Base-by-base conservation (phyloP, 2,113 vertebrate genomes). In the Scortum barcoo region DNA sequence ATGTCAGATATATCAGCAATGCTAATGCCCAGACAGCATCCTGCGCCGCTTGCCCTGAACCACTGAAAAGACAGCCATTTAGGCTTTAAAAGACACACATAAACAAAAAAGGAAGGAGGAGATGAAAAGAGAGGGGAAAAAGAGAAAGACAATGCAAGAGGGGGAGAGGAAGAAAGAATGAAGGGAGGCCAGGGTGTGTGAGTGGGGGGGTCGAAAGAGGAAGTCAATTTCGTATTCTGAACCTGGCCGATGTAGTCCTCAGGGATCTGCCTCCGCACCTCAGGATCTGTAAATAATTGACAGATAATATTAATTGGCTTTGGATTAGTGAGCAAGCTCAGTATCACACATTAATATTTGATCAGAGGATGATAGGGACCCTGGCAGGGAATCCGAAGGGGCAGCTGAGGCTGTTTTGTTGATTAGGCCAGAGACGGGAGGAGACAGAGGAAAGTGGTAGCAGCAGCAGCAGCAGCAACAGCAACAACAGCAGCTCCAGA, bases 271-370 rank as follows among this genome's bases (percentile, higher is more conserved):
- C 97, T 96, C 96, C 96, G 95, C 97, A 99, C 97, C 97, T 99
- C 97, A 97, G 97, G 97, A 99, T 98, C 97, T 98, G 97, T 99
- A 98, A 99, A 99, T 99, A 99, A 99, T 99, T 99, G 97, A 99
- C 97, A 99, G 98, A 99, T 99, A 98, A 99, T 99, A 99, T 99
- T 99, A 99, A 99, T 99, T 99, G 98, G 97, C 97, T 98, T 98
- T 99, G 97, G 97, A 99, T 99, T 99, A 98, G 97, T 97, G 97
- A 98, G 97, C 97, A 98, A 97, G 97, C 97, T 97, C 97, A 97
- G 97, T 97, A 98, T 98, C 97, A 96, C 96, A 97, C 98, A 99
- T 99, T 99, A 99, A 99, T 99, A 99, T 99, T 99, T 99, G 98
- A 99, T 99, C 97, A 99, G 97, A 98, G 97, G 97, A 98, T 98